phyloP scores from a whole-genome alignment of 2,888 invertebrate species.

The Sympetrum striolatum region DNA sequence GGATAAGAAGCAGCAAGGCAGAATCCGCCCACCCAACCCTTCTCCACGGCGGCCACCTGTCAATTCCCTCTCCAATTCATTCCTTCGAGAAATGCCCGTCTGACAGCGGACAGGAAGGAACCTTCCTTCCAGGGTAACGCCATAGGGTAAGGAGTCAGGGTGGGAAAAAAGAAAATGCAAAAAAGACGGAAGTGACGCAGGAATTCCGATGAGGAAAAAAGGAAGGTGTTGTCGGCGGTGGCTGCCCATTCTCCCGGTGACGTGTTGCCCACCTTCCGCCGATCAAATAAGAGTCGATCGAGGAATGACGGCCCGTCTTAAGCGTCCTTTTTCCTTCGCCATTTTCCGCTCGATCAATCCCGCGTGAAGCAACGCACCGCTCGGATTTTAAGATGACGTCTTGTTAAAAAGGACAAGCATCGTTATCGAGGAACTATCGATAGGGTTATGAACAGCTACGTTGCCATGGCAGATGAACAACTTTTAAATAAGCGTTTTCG shows the following conservation, averaged over 20 bases:
- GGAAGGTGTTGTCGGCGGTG: not conserved
- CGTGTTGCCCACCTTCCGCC: not conserved
- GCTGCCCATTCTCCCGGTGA: not conserved
- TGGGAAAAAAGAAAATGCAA: not conserved
- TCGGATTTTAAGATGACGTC: not conserved
- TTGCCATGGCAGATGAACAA: too few relatives aligned
- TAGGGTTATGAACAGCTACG: too few relatives aligned
- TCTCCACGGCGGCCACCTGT: not conserved
- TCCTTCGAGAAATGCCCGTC: not conserved
- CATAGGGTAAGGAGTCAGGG: not conserved
- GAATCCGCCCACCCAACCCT: not conserved
- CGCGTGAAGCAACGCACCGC: not conserved
- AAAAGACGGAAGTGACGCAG: conserved; percentile 1
- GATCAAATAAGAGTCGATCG: not conserved
- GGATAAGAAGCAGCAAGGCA: not conserved
- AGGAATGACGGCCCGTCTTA: not conserved
- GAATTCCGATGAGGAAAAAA: not conserved
- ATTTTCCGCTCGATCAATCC: not conserved
- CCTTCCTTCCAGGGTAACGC: not conserved
- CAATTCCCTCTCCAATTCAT: conserved; percentile 21
- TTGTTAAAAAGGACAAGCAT: not conserved
- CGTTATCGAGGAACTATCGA: too few relatives aligned
- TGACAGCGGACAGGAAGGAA: not conserved
- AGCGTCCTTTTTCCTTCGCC: not conserved
- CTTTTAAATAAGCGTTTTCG: too few relatives aligned